These are phyloP conservation scores for Harpegnathos saltator DNA, from an alignment of 1,140 invertebrate species.

Conservation along the genomic window DNA sequence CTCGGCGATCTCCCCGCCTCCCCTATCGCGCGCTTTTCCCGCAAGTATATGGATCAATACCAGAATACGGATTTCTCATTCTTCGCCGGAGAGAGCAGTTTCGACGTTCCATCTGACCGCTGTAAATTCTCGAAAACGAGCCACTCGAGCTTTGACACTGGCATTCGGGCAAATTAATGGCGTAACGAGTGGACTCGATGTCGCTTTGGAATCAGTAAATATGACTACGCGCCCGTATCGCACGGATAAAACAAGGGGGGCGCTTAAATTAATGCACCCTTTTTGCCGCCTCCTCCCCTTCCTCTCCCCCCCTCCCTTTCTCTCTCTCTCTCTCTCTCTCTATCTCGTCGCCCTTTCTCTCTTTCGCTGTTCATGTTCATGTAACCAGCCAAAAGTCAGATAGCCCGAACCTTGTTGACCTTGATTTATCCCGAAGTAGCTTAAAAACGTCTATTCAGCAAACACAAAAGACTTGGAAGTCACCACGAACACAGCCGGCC, in stretches of 20 bases:
- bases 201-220: slow-evolving; percentile 35
- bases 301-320: neutral
- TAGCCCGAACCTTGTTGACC: neutral
- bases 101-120: slow-evolving; percentile 27
- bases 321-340: neutral
- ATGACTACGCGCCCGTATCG: slow-evolving; percentile 9
- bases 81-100: neutral
- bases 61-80: slow-evolving; percentile 25
- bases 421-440: neutral
- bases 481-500: too few relatives aligned
- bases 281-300: slow-evolving; percentile 7
- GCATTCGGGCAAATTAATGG: slow-evolving; percentile 36
- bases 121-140: slow-evolving; percentile 15
- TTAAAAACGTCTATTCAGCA: neutral
- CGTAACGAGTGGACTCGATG: slow-evolving; percentile 31
- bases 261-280: slow-evolving; percentile 27
- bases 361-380: neutral
- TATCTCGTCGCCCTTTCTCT: neutral
- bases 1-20: too few relatives aligned
- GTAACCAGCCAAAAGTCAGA: too few relatives aligned
- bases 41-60: slow-evolving; percentile 31
- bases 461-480: neutral
- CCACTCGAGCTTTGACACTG: slow-evolving; percentile 35
- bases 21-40: too few relatives aligned
- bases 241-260: slow-evolving; percentile 38